Base-by-base conservation (phyloP, 2,888 invertebrate species). In the Andrena marginata region DNA sequence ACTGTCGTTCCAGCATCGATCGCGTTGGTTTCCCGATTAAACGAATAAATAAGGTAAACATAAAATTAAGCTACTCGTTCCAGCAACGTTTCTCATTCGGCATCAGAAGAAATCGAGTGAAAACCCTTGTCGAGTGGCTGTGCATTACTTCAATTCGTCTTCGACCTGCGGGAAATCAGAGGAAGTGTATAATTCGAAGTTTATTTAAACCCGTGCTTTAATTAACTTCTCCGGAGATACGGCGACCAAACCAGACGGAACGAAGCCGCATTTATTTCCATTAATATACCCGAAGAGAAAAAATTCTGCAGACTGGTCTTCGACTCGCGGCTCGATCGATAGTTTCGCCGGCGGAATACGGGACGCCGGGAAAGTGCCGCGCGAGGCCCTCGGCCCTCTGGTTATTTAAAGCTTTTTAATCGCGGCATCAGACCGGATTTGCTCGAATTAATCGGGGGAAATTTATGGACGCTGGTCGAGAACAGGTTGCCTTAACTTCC, bases 401-500 rank as follows among this genome's bases (percentile, higher is more conserved):
- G 49, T 60, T 77, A 59, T 60, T 77, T 51, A 48, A 71, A 67
- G 67, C 63, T 78, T 72, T 80, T 80, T 72, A 63, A 80, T 78
- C 79, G 67, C 42, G 16, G 48, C 62, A 29, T 78, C 67, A 26
- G 65, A 77, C 77, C 70, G 65, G 70, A 77, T 78, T 35, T 51
- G 49, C 63, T 80, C 70, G 80, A 82, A 80, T 82, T 82, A 74
- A 80, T 82, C 65, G 70, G 42, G 42, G 65, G n/a, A 62, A 82
- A 82, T 82, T 79, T 82, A 82, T 74, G 67, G 69, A 59, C 69
- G 10, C 31, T 16, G 60, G 29, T 71, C 33, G 67, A 54, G 74
- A 82, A 82, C 82, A 75, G 80, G 74, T 82, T 75, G 71, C 65
- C 56, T 82, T 49, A 71, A 67, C 80, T 80, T 69, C 65, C 68